These are phyloP conservation scores for Cynoglossus semilaevis DNA, from an alignment of 2,113 vertebrate genomes.

Conservation along the genomic window DNA sequence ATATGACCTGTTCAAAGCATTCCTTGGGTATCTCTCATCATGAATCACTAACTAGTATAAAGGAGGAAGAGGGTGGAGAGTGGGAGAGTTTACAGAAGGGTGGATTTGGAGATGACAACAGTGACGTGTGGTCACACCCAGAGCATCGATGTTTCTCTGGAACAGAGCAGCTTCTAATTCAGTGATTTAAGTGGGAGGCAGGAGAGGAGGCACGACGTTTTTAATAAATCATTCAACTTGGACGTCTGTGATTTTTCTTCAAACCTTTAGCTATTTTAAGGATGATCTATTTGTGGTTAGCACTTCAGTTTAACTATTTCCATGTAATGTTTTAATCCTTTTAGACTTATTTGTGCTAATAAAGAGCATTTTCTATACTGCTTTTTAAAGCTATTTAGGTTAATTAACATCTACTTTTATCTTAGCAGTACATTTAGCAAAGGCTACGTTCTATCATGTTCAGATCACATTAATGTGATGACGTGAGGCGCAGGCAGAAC, in stretches of 20 bases:
- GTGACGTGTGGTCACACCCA: slow-evolving; percentile 37
- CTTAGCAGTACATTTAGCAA: too few species aligned
- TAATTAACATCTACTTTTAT: too few species aligned
- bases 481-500: too few species aligned
- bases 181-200: background rate
- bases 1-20: slow-evolving; percentile 47
- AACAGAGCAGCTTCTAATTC: background rate
- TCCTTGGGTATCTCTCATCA: slow-evolving; percentile 26
- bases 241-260: background rate
- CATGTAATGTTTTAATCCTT: too few species aligned
- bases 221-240: background rate
- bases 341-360: too few species aligned
- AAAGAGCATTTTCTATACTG: too few species aligned
- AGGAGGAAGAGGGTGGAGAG: slow-evolving; percentile 23
- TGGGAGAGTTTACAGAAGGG: slow-evolving; percentile 33
- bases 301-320: too few species aligned
- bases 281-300: too few species aligned
- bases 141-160: slow-evolving; percentile 5
- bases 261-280: too few species aligned
- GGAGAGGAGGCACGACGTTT: background rate
- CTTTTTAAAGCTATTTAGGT: too few species aligned
- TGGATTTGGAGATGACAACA: slow-evolving; percentile 15
- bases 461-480: too few species aligned
- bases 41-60: slow-evolving; percentile 24
- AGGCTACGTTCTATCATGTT: too few species aligned